Base-by-base conservation (phyloP, 1,140 invertebrate genomes). In the Brachionus asplanchnoidis region DNA sequence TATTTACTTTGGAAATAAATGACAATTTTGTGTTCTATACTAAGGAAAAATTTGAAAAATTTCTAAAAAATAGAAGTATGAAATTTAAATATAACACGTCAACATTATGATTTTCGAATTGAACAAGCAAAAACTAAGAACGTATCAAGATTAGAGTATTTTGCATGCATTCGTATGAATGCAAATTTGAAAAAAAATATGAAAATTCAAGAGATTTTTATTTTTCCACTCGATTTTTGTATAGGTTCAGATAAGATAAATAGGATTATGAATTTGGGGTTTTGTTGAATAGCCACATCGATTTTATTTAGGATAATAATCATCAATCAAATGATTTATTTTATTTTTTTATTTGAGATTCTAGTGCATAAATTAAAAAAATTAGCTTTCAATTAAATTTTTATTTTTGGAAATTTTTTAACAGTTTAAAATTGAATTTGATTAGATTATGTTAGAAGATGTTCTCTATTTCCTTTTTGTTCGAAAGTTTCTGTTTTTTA, bases 11-110 rank as follows among this genome's bases (percentile, higher is more conserved):
- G 3, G 20, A 6, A 73, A 73, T 40, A 77, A 77, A 77, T 77
- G 12, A 36, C 46, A 28, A 23, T 23, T 26, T 77, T 26, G 14
- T 77, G 42, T 77, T 50, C 7, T 42, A 42, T 23, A 44, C 42
- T 36, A 50, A 77, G 28, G 17, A 77, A 77, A 77, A 53, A 50
- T 50, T 77, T 77, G 23, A 77, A 77, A 77, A 77, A 77, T 26
- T 46, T 36, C 1, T 50, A 50, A 53, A 50, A 28, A 50, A 50
- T 77, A 60, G 53, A 60, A 53, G 46, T 53, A 53, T 53, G 46
- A 53, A 60, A 60, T 77, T 77, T 77, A 23, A 50, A 77, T 50
- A 77, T 77, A 77, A 77, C 73, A 77, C 73, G 73, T 77, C 73
- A 77, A 77, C 73, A 77, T 77, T 77, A 77, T 77, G 46, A 77